Base-by-base conservation (phyloP, 2,797 vertebrate genomes). In the Enteromius thamalakanensis region DNA sequence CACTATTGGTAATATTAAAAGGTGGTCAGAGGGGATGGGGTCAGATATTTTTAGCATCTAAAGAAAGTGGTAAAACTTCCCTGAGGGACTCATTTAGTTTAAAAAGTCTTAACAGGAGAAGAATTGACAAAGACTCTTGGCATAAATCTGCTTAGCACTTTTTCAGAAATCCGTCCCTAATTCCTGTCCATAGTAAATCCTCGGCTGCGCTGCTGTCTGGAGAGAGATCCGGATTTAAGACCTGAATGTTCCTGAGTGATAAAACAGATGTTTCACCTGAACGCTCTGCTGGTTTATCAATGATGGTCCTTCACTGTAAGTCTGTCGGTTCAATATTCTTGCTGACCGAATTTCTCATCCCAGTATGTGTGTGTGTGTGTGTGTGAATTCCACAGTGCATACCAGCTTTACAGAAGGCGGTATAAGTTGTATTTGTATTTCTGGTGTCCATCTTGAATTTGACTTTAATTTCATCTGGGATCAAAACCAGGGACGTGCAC, bases 191-290 rank as follows among this genome's bases (percentile, higher is more conserved):
- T 45, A 11, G n/a, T 70, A 34, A 80, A 71, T 71, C 79, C 67
- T 80, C 26, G 32, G 34, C 51, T 40, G 37, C 17, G 51, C 51
- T 80, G 65, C 76, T 67, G 64, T 68, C 77, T 53, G 29, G 64
- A n/a, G 77, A 79, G 29, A 68, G 49, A 69, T 68, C 47, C 5
- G 14, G 47, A 15, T 47, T 60, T 60, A 53, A 45, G 51, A 60
- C 70, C 67, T 32, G 51, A 80, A 42, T 80, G 40, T 80, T 80
- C 14, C 37, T 45, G 2, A 29, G 26, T 34, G 79, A 80, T 80
- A 62, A 71, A 80, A 29, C 51, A n/a, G 6, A 42, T 60, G 51
- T 71, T 60, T 80, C 79, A 11, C 37, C 23, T 32, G 67, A 80
- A 70, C 15, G 79, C 37, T 70, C 15, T 12, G 37, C 37, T 71